Conservation (phyloP, 2,797 vertebrate species). For the Bryconaethiops microstoma region DNA sequence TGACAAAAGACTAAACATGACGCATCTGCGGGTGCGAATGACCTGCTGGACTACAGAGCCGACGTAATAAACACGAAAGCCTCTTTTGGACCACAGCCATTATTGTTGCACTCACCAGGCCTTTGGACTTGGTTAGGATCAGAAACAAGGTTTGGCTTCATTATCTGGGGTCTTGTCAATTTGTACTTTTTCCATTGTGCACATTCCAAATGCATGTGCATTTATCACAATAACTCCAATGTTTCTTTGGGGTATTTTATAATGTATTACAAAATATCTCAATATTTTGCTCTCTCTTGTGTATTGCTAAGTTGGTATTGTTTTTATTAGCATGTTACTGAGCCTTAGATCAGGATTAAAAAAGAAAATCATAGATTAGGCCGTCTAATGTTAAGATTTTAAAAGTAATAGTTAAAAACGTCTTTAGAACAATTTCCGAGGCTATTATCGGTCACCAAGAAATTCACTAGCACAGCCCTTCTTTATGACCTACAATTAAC, state of each 20-base stretch:
- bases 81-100: not conserved
- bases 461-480: not conserved
- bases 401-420: not conserved
- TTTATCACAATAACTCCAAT: constrained; percentile 9
- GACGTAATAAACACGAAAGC: not conserved
- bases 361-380: not conserved
- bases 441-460: not conserved
- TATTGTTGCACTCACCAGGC: not conserved
- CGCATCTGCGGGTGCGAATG: not conserved
- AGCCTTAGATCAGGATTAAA: not conserved
- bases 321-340: constrained; percentile 29
- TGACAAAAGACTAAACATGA: constrained; percentile 43
- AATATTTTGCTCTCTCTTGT: not conserved
- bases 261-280: no score
- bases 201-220: not conserved
- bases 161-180: not conserved
- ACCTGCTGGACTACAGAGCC: not conserved
- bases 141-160: not conserved
- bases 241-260: not conserved
- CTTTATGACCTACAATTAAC: not conserved
- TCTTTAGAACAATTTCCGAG: not conserved
- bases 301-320: not conserved
- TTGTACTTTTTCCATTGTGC: not conserved
- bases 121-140: not conserved
- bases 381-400: not conserved